phyloP scores from a whole-genome alignment of 53 echinoderm and acorn worm genomes.

The Zoroaster sp. region DNA sequence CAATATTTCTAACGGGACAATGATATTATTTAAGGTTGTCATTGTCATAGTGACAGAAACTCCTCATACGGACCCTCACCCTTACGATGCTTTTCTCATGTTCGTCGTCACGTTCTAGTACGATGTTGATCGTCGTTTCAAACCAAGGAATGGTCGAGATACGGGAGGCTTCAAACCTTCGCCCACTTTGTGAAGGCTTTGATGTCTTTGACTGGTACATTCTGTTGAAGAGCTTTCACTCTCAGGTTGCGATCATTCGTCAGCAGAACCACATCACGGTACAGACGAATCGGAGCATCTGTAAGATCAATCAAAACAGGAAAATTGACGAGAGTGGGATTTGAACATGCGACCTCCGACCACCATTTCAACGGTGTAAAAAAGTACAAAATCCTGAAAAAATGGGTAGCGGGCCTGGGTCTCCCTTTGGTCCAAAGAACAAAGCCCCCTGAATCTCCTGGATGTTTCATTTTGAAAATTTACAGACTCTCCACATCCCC shows the following conservation, averaged over 20 bases:
- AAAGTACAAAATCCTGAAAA: too few species aligned
- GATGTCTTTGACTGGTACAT: conserved; percentile 90
- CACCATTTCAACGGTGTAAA: background rate
- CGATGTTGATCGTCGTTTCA: background rate
- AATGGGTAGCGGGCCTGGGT: too few species aligned
- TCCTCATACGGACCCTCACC: background rate
- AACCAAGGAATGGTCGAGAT: background rate
- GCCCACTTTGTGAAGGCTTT: conserved; percentile 78
- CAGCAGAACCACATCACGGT: conserved; percentile 89
- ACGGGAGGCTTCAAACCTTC: conserved; percentile 66
- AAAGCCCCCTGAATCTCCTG: too few species aligned
- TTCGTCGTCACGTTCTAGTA: background rate
- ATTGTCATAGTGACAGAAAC: background rate
- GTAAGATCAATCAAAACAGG: too few species aligned
- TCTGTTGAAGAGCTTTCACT: conserved; percentile 93
- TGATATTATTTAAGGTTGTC: background rate
- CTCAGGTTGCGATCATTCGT: conserved; percentile 95
- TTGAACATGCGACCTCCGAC: background rate
- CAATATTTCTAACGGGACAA: background rate
- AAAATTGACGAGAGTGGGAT: too few species aligned
- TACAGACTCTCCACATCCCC: too few species aligned
- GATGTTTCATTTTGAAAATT: too few species aligned
- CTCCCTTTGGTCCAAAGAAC: too few species aligned
- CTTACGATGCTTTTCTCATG: background rate
- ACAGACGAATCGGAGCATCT: conserved; percentile 85